Evolutionary conservation across 2,888 invertebrate genomes (phyloP).

Genomic region (Oligia latruncula): DNA sequence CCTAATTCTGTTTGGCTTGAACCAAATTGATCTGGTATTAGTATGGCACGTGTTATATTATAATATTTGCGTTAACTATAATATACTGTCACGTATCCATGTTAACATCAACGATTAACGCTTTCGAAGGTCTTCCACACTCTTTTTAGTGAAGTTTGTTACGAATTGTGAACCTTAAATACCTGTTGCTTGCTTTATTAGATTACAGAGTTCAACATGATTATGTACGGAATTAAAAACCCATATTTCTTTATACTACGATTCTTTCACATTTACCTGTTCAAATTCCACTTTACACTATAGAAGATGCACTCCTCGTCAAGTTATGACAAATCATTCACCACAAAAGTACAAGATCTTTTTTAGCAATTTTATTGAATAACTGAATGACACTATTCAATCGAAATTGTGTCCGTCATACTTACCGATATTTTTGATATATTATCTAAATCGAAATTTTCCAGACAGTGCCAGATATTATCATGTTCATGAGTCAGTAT

Average conservation of each 20-base stretch:
- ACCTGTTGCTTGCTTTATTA: slow-evolving; percentile 14
- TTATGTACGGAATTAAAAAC: not conserved
- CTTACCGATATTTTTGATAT: not conserved
- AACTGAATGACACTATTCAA: not conserved
- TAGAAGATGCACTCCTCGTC: not conserved
- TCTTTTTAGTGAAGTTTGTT: slow-evolving; percentile 14
- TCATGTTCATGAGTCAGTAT: not conserved
- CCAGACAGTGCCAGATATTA: not conserved
- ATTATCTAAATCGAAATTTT: slow-evolving; percentile 1
- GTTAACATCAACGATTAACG: slow-evolving; percentile 40
- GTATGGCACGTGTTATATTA: slow-evolving; percentile 5
- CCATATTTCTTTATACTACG: not conserved
- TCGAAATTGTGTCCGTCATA: not conserved
- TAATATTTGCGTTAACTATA: slow-evolving; percentile 15
- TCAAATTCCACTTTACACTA: slow-evolving; percentile 13
- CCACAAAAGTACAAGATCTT: not conserved
- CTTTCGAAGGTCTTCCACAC: slow-evolving; percentile 28
- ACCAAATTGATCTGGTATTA: slow-evolving; percentile 23
- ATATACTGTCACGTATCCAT: slow-evolving; percentile 16
- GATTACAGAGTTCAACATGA: not conserved
- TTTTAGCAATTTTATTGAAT: not conserved
- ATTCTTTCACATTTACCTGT: slow-evolving; percentile 21
- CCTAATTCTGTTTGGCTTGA: slow-evolving; percentile 21
- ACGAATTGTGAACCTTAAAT: slow-evolving; percentile 5
- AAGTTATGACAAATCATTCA: not conserved